These are phyloP conservation scores for Zapornia atra DNA, from an alignment of 2,113 vertebrate species.

Conservation along the genomic window DNA sequence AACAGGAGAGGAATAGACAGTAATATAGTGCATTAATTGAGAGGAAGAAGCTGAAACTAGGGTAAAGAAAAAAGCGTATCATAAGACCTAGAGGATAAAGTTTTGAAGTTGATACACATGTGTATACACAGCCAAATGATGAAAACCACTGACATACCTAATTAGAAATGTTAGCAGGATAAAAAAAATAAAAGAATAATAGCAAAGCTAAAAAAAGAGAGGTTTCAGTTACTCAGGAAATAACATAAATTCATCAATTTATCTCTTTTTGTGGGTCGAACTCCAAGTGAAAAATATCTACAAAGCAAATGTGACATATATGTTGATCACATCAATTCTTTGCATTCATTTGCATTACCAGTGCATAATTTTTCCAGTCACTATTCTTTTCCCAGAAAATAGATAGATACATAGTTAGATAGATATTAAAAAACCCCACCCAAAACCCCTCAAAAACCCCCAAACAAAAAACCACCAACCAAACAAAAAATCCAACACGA, in stretches of 20 bases:
- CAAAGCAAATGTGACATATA: neutral
- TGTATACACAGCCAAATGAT: neutral
- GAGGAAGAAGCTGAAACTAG: neutral
- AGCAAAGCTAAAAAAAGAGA: neutral
- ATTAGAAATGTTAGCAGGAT: neutral
- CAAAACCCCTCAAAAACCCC: neutral
- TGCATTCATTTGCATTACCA: neutral
- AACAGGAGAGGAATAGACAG: neutral
- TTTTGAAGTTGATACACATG: neutral
- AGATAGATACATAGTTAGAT: neutral
- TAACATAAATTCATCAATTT: accelerated
- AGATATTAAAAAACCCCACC: neutral
- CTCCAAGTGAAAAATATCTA: neutral
- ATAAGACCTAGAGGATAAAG: neutral
- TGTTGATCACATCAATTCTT: neutral
- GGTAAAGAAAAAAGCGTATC: neutral
- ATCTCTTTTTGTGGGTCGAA: neutral
- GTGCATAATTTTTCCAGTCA: neutral
- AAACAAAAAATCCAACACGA: neutral
- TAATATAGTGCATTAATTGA: neutral
- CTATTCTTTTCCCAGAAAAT: neutral
- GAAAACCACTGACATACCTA: neutral
- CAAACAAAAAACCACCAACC: neutral
- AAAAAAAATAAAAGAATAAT: neutral
- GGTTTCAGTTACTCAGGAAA: neutral